Conservation (phyloP, 2,888 invertebrate genomes). For the Dynastes grantii region DNA sequence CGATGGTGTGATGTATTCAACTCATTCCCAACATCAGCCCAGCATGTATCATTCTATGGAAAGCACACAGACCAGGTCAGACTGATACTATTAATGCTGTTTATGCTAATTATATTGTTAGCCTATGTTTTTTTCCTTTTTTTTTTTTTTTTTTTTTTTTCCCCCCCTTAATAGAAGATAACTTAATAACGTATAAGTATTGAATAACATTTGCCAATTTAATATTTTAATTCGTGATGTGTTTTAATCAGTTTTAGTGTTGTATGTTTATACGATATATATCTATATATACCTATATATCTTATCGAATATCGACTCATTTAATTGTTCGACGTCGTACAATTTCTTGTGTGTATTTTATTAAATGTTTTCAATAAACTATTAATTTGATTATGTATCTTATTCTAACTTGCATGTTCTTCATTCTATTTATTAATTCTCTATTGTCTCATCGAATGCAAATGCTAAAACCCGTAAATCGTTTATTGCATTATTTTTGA, state of each 20-base stretch:
- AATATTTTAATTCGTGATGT: conserved; percentile 25
- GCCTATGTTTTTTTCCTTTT: conserved; percentile 46
- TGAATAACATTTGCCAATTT: conserved; percentile 30
- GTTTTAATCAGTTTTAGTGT: conserved; percentile 24
- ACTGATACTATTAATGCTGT: conserved; percentile 65
- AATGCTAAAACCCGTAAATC: not conserved
- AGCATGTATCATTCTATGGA: conserved; percentile 92
- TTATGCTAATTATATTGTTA: conserved; percentile 53
- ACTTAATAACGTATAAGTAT: conserved; percentile 24
- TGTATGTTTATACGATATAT: conserved; percentile 23
- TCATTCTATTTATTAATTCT: conserved; percentile 6
- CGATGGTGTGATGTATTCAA: conserved; percentile 90
- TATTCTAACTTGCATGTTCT: conserved; percentile 50
- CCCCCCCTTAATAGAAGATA: conserved; percentile 24
- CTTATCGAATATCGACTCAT: conserved; percentile 24
- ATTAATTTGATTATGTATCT: conserved; percentile 44
- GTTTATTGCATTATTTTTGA: too few relatives aligned
- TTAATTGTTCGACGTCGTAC: conserved; percentile 29
- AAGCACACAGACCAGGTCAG: conserved; percentile 88
- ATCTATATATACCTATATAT: conserved; percentile 11
- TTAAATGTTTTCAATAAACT: conserved; percentile 48
- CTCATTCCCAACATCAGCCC: conserved; percentile 81
- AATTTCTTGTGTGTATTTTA: conserved; percentile 46
- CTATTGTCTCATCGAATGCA: not conserved
- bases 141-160: conserved; percentile 26